Conservation (phyloP, 1,140 invertebrate species). For the Nasonia longicornis region DNA sequence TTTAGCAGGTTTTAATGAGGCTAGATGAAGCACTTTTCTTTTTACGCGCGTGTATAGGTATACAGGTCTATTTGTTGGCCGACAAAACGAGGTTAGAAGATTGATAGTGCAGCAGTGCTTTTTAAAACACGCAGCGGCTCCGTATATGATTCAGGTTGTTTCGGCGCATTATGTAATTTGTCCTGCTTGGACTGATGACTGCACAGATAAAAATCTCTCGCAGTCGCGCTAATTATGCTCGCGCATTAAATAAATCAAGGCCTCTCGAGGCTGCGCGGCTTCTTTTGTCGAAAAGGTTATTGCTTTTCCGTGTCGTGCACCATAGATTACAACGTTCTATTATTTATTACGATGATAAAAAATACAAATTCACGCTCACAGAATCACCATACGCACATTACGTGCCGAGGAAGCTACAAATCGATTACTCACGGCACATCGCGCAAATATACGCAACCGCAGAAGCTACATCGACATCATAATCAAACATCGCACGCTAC, state of each 20-base stretch:
- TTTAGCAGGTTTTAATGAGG: not conserved
- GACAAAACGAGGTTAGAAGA: not conserved
- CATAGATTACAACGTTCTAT: too few relatives aligned
- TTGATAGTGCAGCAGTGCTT: not conserved
- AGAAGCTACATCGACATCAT: not conserved
- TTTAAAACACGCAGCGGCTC: not conserved
- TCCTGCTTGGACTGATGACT: not conserved
- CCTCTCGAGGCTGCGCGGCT: not conserved
- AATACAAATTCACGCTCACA: too few relatives aligned
- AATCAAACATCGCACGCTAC: not conserved
- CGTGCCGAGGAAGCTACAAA: not conserved
- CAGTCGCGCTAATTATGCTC: not conserved
- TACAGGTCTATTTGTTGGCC: not conserved
- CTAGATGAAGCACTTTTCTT: conserved; percentile 1
- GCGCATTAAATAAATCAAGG: not conserved
- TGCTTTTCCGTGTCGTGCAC: not conserved
- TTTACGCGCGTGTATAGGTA: not conserved
- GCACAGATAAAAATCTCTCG: conserved; percentile 1
- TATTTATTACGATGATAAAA: too few relatives aligned
- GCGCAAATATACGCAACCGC: not conserved
- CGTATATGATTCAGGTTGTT: not conserved
- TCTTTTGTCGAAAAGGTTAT: not conserved
- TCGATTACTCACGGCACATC: not conserved
- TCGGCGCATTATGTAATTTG: not conserved
- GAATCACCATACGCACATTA: not conserved